Evolutionary conservation across 2,888 invertebrate species (phyloP).

Genomic region (Scaptomyza parva): DNA sequence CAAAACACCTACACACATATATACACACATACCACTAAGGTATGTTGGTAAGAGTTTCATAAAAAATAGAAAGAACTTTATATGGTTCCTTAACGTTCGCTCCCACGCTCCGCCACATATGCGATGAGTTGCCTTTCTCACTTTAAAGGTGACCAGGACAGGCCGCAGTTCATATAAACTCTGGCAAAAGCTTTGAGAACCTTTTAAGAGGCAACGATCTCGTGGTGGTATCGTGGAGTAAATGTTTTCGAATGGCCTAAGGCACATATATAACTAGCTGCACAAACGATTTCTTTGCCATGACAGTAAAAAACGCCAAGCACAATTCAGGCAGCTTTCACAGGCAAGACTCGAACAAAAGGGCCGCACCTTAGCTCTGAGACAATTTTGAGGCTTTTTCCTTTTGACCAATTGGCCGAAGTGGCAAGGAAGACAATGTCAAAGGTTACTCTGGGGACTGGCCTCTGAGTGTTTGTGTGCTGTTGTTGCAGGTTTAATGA

Average conservation of each 20-base stretch:
- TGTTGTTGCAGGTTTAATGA: slow-evolving; percentile 55
- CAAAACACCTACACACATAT: slow-evolving; percentile 39
- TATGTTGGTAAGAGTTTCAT: slow-evolving; percentile 31
- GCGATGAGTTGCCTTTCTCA: slow-evolving; percentile 51
- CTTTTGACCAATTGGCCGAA: slow-evolving; percentile 46
- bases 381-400: slow-evolving; percentile 60
- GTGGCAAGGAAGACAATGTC: slow-evolving; percentile 49
- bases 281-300: slow-evolving; percentile 57
- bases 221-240: slow-evolving; percentile 14
- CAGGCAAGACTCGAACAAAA: slow-evolving; percentile 30
- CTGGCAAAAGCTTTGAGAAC: slow-evolving; percentile 1
- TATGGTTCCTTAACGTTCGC: slow-evolving; percentile 51
- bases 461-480: slow-evolving; percentile 18
- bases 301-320: slow-evolving; percentile 23
- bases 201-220: slow-evolving; percentile 44
- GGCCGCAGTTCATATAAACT: slow-evolving; percentile 52
- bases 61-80: slow-evolving; percentile 42
- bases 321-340: slow-evolving; percentile 36
- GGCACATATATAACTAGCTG: slow-evolving; percentile 78
- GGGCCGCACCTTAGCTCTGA: slow-evolving; percentile 66
- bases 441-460: slow-evolving; percentile 51
- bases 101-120: slow-evolving; percentile 41
- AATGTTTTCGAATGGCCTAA: slow-evolving; percentile 66
- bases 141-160: slow-evolving; percentile 62
- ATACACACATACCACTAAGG: slow-evolving; percentile 40